Evolutionary conservation across 2,888 invertebrate species (phyloP).

Genomic region (Andrena dorsata): DNA sequence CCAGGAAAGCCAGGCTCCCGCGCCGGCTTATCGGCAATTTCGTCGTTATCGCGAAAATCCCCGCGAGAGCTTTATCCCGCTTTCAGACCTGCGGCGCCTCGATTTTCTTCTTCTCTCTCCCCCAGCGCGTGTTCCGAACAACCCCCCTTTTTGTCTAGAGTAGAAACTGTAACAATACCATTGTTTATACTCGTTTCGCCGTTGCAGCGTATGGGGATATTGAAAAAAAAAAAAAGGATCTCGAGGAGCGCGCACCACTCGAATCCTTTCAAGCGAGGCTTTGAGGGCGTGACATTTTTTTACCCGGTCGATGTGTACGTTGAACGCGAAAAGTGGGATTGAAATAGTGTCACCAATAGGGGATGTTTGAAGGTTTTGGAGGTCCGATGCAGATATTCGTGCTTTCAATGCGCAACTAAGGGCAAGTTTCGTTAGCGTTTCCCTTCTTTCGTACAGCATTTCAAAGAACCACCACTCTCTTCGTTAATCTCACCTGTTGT

Average conservation of each 20-base stretch:
- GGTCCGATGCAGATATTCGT: background rate
- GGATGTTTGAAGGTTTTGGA: background rate
- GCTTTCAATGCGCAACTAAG: constrained; percentile 39
- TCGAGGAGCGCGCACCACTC: too few relatives aligned
- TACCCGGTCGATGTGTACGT: too few relatives aligned
- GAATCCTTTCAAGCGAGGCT: too few relatives aligned
- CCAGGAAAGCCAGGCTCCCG: background rate
- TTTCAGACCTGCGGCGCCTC: background rate
- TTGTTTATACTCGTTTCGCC: too few relatives aligned
- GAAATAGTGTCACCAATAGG: background rate
- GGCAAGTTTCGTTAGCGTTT: constrained; percentile 60
- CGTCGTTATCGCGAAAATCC: constrained; percentile 24
- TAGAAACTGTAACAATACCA: too few relatives aligned
- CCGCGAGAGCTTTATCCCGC: constrained; percentile 12
- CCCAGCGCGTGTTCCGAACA: too few relatives aligned
- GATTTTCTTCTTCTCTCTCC: background rate
- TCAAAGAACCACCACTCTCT: constrained; percentile 23
- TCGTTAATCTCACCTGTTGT: constrained; percentile 56
- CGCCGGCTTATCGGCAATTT: constrained; percentile 47
- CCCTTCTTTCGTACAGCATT: constrained; percentile 3
- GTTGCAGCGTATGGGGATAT: too few relatives aligned
- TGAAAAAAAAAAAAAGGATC: too few relatives aligned
- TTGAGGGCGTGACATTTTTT: too few relatives aligned
- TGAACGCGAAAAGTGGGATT: too few relatives aligned
- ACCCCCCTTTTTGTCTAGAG: too few relatives aligned